A percentile compares a stretch with the other conserved stretches of the same genome.
Conservation (phyloP, 2,888 invertebrate genomes). For the Unio delphinus region DNA sequence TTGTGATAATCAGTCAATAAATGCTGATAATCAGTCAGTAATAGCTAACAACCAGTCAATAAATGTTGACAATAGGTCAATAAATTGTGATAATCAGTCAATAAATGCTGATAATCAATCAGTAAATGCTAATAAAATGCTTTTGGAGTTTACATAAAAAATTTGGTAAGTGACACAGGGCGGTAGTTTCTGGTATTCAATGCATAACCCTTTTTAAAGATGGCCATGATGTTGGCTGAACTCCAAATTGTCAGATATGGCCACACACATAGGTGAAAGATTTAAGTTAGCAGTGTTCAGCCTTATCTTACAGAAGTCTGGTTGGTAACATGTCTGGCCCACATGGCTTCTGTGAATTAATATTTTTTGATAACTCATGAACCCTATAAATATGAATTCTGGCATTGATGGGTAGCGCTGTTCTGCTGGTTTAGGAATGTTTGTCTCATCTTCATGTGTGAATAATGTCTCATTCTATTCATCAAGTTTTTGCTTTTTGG, state of each 20-base stretch:
- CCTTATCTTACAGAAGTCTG: neutral
- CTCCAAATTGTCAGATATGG: neutral
- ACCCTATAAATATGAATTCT: neutral
- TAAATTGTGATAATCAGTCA: neutral
- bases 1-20: no score
- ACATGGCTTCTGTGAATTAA: conserved; percentile 1
- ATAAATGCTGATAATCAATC: neutral
- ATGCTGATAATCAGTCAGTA: no score
- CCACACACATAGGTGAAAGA: neutral
- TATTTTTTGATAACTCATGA: neutral
- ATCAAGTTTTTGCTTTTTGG: no score
- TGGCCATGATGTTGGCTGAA: neutral
- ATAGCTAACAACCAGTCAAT: no score
- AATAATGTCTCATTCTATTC: neutral
- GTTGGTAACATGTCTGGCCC: conserved; percentile 2
- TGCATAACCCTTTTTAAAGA: neutral
- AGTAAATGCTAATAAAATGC: neutral
- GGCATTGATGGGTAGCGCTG: neutral
- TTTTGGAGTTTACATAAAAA: neutral
- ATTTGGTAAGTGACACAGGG: no score
- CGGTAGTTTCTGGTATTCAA: neutral
- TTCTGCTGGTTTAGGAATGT: neutral
- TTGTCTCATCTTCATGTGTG: conserved; percentile 2
- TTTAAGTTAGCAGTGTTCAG: neutral
- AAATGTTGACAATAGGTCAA: no score